phyloP scores from a whole-genome alignment of 2,113 vertebrate genomes.

The Oryctolagus cuniculus region mOryCun1.1 NC_091453.1:48263001-48263500 shows the following conservation, averaged over 20 bases:
- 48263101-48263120: background rate
- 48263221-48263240: conserved; percentile 1
- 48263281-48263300: background rate
- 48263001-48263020: too few relatives aligned
- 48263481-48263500: background rate
- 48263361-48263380: background rate
- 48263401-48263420: background rate
- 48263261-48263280: conserved; percentile 20
- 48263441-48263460: background rate
- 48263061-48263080: background rate
- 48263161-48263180: background rate
- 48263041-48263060: background rate
- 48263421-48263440: background rate
- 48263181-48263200: background rate
- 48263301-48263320: background rate
- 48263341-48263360: background rate
- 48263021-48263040: too few relatives aligned
- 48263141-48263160: background rate
- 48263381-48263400: background rate
- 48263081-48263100: background rate
- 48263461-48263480: background rate
- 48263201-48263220: background rate
- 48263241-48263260: background rate
- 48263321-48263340: background rate
- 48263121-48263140: conserved; percentile 18